Evolutionary conservation across 2,113 vertebrate genomes (phyloP).

Genomic region (Cephalopholis sonnerati): DNA sequence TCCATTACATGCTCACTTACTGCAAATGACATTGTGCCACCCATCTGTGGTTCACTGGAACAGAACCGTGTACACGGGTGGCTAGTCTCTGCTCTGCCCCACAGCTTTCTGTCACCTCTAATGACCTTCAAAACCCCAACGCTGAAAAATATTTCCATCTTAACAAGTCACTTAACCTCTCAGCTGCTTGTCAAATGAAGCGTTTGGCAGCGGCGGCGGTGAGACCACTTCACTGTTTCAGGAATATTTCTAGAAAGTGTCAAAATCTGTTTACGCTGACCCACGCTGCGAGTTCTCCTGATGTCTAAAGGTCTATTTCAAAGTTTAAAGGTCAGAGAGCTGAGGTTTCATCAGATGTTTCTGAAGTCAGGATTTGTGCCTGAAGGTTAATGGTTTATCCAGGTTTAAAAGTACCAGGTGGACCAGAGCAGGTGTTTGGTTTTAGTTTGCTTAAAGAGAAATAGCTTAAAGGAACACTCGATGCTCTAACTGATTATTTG

Average conservation of each 20-base stretch:
- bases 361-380: background rate
- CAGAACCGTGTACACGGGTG: constrained; percentile 67
- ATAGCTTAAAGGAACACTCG: background rate
- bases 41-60: constrained; percentile 73
- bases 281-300: background rate
- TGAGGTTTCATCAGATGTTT: background rate
- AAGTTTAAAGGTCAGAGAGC: background rate
- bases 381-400: constrained; percentile 76
- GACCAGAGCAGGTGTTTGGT: constrained; percentile 36
- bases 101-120: constrained; percentile 62
- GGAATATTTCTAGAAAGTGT: background rate
- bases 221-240: background rate
- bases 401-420: constrained; percentile 48
- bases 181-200: background rate
- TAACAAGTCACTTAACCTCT: background rate
- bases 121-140: constrained; percentile 73
- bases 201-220: background rate
- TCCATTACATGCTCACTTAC: constrained; percentile 84
- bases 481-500: too few species aligned
- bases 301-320: background rate
- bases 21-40: constrained; percentile 80
- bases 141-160: constrained; percentile 22
- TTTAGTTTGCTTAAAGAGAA: constrained; percentile 46
- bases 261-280: background rate
- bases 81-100: constrained; percentile 48